phyloP scores from a whole-genome alignment of 2,888 invertebrate species.

The Dicroscelio sp. region DNA sequence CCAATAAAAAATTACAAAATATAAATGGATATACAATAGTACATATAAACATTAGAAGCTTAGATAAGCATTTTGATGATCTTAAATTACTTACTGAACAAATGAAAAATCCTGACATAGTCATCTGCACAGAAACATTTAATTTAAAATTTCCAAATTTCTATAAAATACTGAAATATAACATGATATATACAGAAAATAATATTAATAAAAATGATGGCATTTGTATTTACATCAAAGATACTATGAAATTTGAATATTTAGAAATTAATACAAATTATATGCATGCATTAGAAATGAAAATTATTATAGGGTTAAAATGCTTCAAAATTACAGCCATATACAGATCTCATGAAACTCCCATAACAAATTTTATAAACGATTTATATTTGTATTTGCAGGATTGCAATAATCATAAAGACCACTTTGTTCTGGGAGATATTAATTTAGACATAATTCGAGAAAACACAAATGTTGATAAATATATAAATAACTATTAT shows the following conservation, averaged over 20 bases:
- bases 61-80: conserved; percentile 35
- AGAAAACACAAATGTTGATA: not conserved
- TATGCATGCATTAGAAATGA: not conserved
- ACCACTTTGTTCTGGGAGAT: not conserved
- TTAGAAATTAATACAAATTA: not conserved
- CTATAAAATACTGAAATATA: not conserved
- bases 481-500: not conserved
- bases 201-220: conserved; percentile 34
- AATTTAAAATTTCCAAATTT: not conserved
- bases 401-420: not conserved
- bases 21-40: not conserved
- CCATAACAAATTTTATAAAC: not conserved
- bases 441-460: not conserved
- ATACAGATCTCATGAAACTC: not conserved
- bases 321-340: not conserved
- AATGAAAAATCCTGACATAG: conserved; percentile 39
- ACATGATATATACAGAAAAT: not conserved
- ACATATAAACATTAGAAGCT: conserved; percentile 42
- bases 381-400: not conserved
- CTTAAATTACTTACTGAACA: not conserved
- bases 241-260: not conserved
- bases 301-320: not conserved
- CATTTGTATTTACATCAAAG: not conserved
- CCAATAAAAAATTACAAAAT: not conserved
- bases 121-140: conserved; percentile 42